These are phyloP conservation scores for Oceanodroma tethys DNA, from an alignment of 2,113 vertebrate genomes.

Conservation along the genomic window DNA sequence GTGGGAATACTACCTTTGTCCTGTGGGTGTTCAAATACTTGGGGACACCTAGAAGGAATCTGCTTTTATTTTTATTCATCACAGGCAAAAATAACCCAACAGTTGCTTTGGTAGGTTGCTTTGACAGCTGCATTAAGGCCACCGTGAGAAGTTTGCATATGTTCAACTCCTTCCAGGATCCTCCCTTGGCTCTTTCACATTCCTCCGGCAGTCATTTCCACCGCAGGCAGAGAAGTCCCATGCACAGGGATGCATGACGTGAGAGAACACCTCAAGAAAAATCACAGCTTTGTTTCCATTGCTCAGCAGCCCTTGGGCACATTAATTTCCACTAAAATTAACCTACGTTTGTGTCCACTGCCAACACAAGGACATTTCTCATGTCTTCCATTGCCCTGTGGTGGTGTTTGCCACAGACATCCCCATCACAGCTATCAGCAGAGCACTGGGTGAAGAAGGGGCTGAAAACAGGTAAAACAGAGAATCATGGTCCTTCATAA, in stretches of 20 bases:
- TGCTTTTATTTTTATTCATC: background rate
- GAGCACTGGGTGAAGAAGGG: background rate
- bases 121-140: background rate
- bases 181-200: background rate
- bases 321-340: background rate
- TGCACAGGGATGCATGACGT: background rate
- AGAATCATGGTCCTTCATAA: background rate
- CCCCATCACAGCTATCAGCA: background rate
- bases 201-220: background rate
- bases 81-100: background rate
- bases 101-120: background rate
- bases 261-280: background rate
- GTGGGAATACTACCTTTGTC: background rate
- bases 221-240: background rate
- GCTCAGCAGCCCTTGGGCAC: background rate
- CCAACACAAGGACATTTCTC: background rate
- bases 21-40: background rate
- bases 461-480: background rate
- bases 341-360: background rate
- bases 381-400: background rate
- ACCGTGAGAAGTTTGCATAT: fast-evolving
- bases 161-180: background rate
- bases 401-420: background rate
- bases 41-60: background rate
- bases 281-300: background rate